Conservation (phyloP, 2,888 invertebrate species). For the Poecilus cupreus region DNA sequence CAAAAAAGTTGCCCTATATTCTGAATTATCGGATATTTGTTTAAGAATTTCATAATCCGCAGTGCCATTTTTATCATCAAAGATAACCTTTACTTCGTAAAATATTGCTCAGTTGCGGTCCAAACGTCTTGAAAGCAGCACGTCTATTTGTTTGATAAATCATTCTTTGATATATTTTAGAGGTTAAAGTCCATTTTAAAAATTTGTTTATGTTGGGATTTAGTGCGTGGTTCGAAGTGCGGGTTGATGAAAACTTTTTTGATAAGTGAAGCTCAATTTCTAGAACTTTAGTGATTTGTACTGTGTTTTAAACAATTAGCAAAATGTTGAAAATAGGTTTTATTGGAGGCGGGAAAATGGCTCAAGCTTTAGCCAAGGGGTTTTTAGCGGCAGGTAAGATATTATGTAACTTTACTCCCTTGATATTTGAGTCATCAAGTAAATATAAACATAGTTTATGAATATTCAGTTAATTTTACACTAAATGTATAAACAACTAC, state of each 20-base stretch:
- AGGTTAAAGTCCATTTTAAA: conserved; percentile 30
- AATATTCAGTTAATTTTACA: not conserved
- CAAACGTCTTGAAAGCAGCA: conserved; percentile 1
- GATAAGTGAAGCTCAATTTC: conserved; percentile 26
- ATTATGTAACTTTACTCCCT: not conserved
- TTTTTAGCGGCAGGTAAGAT: conserved; percentile 87
- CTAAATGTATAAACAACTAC: not conserved
- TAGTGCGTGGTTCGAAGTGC: conserved; percentile 34
- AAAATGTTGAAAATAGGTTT: conserved; percentile 87
- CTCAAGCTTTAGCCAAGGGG: conserved; percentile 92
- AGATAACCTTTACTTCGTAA: conserved; percentile 52
- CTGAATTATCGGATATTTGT: not conserved
- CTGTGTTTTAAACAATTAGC: conserved; percentile 65
- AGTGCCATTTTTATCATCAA: conserved; percentile 42
- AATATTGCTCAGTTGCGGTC: conserved; percentile 24
- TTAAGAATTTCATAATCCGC: conserved; percentile 41
- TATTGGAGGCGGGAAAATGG: conserved; percentile 94
- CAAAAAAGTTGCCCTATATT: not conserved
- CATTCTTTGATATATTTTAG: not conserved
- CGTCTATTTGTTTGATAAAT: not conserved
- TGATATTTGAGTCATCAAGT: not conserved
- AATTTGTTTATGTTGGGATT: conserved; percentile 5
- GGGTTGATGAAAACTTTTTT: conserved; percentile 41
- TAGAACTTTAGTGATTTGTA: conserved; percentile 21
- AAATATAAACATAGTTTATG: not conserved